phyloP scores from a whole-genome alignment of 2,888 invertebrate species.

The Stomorhina lunata region DNA sequence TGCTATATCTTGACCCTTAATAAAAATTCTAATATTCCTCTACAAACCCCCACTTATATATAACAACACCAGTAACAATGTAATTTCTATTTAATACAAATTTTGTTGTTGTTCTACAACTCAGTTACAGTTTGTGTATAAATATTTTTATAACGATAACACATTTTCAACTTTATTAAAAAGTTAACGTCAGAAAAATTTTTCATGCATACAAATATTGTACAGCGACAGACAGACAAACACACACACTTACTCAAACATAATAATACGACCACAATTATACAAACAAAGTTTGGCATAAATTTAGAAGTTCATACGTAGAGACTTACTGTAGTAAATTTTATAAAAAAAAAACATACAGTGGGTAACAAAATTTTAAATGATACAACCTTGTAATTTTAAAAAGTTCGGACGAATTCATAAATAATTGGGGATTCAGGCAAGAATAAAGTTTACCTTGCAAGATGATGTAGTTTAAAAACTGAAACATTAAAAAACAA shows the following conservation, averaged over 20 bases:
- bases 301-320: not conserved
- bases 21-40: not conserved
- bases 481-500: too few relatives aligned
- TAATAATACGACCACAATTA: not conserved
- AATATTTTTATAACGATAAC: slow-evolving; percentile 62
- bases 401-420: too few relatives aligned
- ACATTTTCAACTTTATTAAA: slow-evolving; percentile 64
- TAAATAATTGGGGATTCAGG: too few relatives aligned
- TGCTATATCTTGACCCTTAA: too few relatives aligned
- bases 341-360: too few relatives aligned
- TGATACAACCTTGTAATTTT: too few relatives aligned
- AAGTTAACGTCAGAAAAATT: slow-evolving; percentile 60
- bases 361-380: too few relatives aligned
- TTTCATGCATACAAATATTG: slow-evolving; percentile 30
- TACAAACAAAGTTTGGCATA: not conserved
- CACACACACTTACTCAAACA: not conserved
- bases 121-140: slow-evolving; percentile 36
- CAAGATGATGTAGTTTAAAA: too few relatives aligned
- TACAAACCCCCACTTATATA: not conserved
- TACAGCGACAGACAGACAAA: not conserved
- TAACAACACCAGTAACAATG: slow-evolving; percentile 20
- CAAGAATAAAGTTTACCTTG: too few relatives aligned
- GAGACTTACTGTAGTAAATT: too few relatives aligned
- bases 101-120: not conserved
- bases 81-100: not conserved